Evolutionary conservation across 1,140 invertebrate species (phyloP), one percentile per base, ranked within the genome.

Genomic region (Bicyclus anynana): DNA sequence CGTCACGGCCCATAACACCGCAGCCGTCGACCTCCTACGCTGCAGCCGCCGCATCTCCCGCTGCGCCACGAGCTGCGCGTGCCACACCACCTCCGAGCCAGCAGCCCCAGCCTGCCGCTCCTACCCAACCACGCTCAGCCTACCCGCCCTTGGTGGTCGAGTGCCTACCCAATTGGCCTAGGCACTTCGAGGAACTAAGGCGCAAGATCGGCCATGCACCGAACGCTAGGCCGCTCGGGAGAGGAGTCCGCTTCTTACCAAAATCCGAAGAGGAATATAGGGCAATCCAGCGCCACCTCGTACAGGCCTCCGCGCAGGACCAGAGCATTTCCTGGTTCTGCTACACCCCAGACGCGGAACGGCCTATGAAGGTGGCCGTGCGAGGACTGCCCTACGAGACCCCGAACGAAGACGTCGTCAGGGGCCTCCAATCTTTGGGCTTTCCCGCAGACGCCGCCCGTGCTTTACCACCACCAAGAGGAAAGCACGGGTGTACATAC

Each of bases 111-210:
- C 2, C 23, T 7, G 23, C 2, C 7, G 23, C 23, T 23, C 2
- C 23, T 7, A 23, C 23, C 7, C 3, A 2, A 4, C 23, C 23
- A 4, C 33, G 13, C 33, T 35, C 33, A 3, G 10, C 33, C 12
- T 51, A 51, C 29, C 49, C 29, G 12, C 49, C 49, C 5, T 33
- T 51, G 13, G 33, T 51, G 16, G 49, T 51, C 5, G 49, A 37
- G 37, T 37, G 6, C 10, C 49, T 51, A 17, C 49, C 49, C 10
- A 27, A 27, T 10, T 48, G 46, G 46, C 2, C n/a, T 5, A 48
- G 5, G 6, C 46, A 48, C 46, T 48, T 48, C 21, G 6, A 10
- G 3, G 21, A 17, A 12, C 13, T 27, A 4, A 20, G 13, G 17
- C 7, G 13, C 5, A 3, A 37, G 17, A 5, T 51, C 1, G 49